These are phyloP conservation scores for Acrobasis consociella DNA, from an alignment of 2,888 invertebrate species.

Conservation along the genomic window DNA sequence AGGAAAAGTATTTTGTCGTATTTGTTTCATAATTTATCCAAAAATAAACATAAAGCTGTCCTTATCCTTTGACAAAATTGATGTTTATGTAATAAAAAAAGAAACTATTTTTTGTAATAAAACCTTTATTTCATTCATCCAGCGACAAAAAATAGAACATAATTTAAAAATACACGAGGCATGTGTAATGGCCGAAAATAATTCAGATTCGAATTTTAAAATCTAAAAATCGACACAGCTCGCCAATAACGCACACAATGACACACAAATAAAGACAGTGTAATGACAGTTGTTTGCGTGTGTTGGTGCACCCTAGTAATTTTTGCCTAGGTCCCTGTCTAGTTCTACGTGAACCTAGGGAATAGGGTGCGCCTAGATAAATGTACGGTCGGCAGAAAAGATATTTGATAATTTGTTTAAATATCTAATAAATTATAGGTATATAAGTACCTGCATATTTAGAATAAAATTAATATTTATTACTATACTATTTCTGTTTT, in stretches of 20 bases:
- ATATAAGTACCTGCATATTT: no score
- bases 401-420: no score
- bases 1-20: no score
- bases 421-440: no score
- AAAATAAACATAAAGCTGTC: no score
- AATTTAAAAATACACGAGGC: not conserved
- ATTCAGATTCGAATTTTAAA: not conserved
- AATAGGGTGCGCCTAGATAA: constrained; percentile 77
- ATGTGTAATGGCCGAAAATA: constrained; percentile 1
- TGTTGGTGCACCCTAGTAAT: constrained; percentile 66
- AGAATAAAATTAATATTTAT: no score
- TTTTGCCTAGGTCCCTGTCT: constrained; percentile 78
- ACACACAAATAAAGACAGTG: constrained; percentile 24
- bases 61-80: no score
- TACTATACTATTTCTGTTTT: no score
- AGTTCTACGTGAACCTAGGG: constrained; percentile 68
- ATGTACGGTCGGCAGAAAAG: constrained; percentile 56
- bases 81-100: no score
- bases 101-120: no score
- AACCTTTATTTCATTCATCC: not conserved
- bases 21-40: no score
- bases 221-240: constrained; percentile 18
- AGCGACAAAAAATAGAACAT: not conserved
- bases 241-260: constrained; percentile 28
- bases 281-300: constrained; percentile 39